Percentiles rank a stretch among this genome's conserved stretches.
These are phyloP conservation scores for Heterocephalus glaber DNA, from an alignment of 2,113 vertebrate species.

Conservation along the genomic window DNA sequence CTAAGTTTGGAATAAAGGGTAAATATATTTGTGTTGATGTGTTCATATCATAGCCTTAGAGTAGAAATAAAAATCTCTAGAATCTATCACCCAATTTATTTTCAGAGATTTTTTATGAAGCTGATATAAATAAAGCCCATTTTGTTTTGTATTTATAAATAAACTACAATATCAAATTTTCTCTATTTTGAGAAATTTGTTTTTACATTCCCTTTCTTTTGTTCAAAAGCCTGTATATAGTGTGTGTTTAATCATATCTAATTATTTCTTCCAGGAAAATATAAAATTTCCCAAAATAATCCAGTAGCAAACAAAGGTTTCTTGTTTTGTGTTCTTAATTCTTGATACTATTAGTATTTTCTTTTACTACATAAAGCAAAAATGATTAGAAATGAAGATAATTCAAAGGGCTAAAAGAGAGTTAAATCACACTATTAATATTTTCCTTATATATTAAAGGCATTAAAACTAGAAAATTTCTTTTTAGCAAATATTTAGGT, in stretches of 20 bases:
- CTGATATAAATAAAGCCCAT: neutral
- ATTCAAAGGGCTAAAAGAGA: neutral
- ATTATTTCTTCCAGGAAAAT: neutral
- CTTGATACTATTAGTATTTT: neutral
- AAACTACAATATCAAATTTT: neutral
- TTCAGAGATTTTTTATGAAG: neutral
- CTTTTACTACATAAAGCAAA: neutral
- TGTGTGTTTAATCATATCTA: neutral
- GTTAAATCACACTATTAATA: neutral
- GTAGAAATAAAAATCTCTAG: neutral
- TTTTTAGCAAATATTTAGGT: neutral
- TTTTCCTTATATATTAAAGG: neutral
- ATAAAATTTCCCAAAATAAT: neutral
- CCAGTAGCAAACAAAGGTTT: neutral
- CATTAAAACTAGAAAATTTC: neutral
- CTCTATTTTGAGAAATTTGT: neutral
- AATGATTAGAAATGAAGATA: neutral
- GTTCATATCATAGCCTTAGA: neutral
- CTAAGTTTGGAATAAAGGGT: neutral
- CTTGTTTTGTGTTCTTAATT: neutral
- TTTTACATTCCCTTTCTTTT: neutral
- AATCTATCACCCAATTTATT: neutral
- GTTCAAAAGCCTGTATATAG: neutral
- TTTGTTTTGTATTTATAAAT: constrained; percentile 29
- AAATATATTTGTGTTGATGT: neutral